A percentile compares a stretch with the other conserved stretches of the same genome.
phyloP scores from a whole-genome alignment of 2,888 invertebrate species.

The Trichacis sp. region DNA sequence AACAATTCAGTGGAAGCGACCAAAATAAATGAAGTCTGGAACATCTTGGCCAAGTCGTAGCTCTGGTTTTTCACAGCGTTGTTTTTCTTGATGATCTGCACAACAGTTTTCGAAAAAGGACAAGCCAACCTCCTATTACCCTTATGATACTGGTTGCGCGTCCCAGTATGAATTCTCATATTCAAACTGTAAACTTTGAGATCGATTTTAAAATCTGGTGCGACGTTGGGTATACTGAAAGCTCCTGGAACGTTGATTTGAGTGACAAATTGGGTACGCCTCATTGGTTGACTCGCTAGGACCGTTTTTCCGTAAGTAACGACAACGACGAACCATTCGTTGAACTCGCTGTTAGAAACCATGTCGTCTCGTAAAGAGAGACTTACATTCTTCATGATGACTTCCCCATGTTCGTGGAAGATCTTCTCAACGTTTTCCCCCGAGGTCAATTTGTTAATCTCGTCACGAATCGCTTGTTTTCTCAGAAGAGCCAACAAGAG shows the following conservation, averaged over 20 bases:
- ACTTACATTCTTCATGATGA: slow-evolving; percentile 47
- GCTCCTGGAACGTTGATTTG: slow-evolving; percentile 54
- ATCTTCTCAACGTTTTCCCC: neutral
- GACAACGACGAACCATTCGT: slow-evolving; percentile 63
- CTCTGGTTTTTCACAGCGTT: neutral
- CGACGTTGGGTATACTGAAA: slow-evolving; percentile 61
- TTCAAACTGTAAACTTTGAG: slow-evolving; percentile 70
- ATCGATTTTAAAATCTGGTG: slow-evolving; percentile 65
- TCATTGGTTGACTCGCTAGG: slow-evolving; percentile 53
- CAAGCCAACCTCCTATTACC: slow-evolving; percentile 48
- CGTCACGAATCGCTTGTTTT: slow-evolving; percentile 46
- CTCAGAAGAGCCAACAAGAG: slow-evolving; percentile 65
- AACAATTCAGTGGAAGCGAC: slow-evolving; percentile 52
- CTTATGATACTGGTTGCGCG: slow-evolving; percentile 62
- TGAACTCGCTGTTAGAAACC: slow-evolving; percentile 42
- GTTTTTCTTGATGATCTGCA: neutral
- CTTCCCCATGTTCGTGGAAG: slow-evolving; percentile 38
- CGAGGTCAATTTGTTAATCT: slow-evolving; percentile 37
- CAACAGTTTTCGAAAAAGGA: slow-evolving; percentile 31
- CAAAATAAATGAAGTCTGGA: slow-evolving; percentile 49
- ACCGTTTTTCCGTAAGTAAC: slow-evolving; percentile 58
- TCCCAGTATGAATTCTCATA: slow-evolving; percentile 60
- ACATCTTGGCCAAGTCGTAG: slow-evolving; percentile 8
- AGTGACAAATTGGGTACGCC: slow-evolving; percentile 48
- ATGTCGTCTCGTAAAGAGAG: slow-evolving; percentile 46